phyloP scores from a whole-genome alignment of 1,140 invertebrate species.

The Phymorhynchus buccinoides region DNA sequence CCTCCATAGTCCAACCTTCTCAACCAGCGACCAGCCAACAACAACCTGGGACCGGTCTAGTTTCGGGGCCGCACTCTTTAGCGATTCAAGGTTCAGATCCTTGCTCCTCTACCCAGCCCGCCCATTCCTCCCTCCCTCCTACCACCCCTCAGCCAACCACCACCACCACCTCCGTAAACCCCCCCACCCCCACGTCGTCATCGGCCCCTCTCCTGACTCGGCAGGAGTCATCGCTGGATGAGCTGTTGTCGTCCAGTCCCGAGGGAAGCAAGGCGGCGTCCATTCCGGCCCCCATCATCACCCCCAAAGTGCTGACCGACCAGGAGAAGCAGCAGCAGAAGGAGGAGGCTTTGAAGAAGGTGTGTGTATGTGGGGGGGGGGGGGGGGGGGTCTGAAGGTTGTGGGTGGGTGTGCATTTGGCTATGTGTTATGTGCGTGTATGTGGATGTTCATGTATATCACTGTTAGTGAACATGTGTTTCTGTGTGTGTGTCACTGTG shows the following conservation, averaged over 20 bases:
- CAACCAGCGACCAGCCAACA: background rate
- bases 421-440: too few relatives aligned
- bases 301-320: constrained; percentile 63
- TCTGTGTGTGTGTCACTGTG: too few relatives aligned
- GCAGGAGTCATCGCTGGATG: constrained; percentile 68
- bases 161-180: constrained; percentile 13
- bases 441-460: too few relatives aligned
- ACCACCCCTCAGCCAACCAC: constrained; percentile 12
- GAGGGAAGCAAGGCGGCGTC: constrained; percentile 71
- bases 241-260: constrained; percentile 79
- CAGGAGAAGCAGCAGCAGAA: constrained; percentile 71
- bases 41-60: constrained; percentile 7
- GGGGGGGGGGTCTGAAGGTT: too few relatives aligned
- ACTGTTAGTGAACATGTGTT: too few relatives aligned
- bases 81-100: background rate
- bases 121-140: constrained; percentile 1
- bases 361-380: too few relatives aligned
- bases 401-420: too few relatives aligned
- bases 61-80: constrained; percentile 17
- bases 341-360: constrained; percentile 70
- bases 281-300: constrained; percentile 51
- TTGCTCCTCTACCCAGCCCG: background rate
- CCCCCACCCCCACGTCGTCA: background rate
- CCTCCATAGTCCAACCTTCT: constrained; percentile 23
- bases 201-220: constrained; percentile 42